These are phyloP conservation scores for Lacerta agilis DNA, from an alignment of 2,797 vertebrate species.

Conservation along the genomic window DNA sequence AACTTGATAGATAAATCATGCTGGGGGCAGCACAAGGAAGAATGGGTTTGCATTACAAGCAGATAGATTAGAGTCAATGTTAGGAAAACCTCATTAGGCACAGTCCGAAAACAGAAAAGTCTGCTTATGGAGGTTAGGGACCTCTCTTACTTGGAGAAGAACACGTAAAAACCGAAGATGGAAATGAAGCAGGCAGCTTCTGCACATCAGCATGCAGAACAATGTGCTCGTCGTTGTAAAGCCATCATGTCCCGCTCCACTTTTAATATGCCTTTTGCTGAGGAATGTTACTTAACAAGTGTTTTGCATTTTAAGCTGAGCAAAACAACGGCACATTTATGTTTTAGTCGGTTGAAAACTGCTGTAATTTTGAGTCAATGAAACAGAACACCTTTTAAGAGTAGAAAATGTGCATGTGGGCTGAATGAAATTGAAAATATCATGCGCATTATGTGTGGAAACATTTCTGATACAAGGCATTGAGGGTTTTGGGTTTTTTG, in stretches of 20 bases:
- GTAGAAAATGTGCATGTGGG: not conserved
- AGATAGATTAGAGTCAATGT: not conserved
- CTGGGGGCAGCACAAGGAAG: not conserved
- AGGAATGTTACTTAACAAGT: not conserved
- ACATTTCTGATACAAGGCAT: not conserved
- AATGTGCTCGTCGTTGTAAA: not conserved
- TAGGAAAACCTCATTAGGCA: not conserved
- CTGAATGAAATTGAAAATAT: not conserved
- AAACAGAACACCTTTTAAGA: not conserved
- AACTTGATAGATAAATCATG: not conserved
- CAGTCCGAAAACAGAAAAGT: not conserved
- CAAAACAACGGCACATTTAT: constrained; percentile 3
- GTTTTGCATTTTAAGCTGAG: constrained; percentile 16
- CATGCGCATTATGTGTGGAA: not conserved
- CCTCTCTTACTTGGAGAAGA: not conserved
- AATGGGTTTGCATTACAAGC: not conserved
- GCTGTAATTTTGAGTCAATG: constrained; percentile 6
- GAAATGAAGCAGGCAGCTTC: not conserved
- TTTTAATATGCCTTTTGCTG: constrained; percentile 7
- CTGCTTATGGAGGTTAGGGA: not conserved
- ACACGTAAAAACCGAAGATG: not conserved
- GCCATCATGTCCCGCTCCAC: not conserved
- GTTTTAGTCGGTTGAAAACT: not conserved
- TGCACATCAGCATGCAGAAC: not conserved
- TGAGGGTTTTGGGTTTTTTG: no score